Base-by-base conservation (phyloP, 2,113 vertebrate genomes). In the Athene noctua region DNA sequence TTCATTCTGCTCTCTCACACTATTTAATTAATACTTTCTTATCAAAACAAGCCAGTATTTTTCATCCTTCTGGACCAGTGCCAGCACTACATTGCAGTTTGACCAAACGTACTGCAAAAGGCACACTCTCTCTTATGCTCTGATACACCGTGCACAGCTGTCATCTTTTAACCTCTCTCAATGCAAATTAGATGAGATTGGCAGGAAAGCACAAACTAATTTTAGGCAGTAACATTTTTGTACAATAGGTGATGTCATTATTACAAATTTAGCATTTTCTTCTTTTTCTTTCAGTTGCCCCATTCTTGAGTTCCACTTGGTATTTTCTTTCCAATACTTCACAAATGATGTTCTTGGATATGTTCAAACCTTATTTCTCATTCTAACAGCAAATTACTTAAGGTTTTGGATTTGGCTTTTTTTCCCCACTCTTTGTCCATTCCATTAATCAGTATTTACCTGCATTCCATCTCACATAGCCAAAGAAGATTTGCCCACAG, bases 1-100 rank as follows among this genome's bases (percentile, higher is more conserved):
- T 32, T 86, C 51, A 29, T 55, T 90, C 34, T 80, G 40, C 70
- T 91, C 29, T 49, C 47, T 88, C 68, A 17, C 38, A 34, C 63
- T 65, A 15, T 63, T 91, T 91, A 80, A 85, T 92, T 80, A 92
- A 88, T 91, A 84, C 30, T 90, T 86, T 88, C 72, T 80, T 74
- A 90, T 65, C 51, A 86, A 89, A 73, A 77, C 55, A 71, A 87
- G 66, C 88, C 87, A 90, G 70, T 83, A 32, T 4, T 74, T 83
- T 67, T 92, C 74, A 84, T 42, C 42, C 22, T 57, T 65, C 79
- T 90, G 93, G 86, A 58, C 38, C 54, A 29, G 8, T 25, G 90
- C 94, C 96, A 96, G 78, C 22, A 29, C 40, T 36, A 65, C 57
- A 6, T 0, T 51, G 78, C 58, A 58, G 38, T 63, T 55, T 81